Evolutionary conservation across 30 jellyfish, hydroid and myxozoan species (phyloP).

Genomic region (Pelagia noctiluca): DNA sequence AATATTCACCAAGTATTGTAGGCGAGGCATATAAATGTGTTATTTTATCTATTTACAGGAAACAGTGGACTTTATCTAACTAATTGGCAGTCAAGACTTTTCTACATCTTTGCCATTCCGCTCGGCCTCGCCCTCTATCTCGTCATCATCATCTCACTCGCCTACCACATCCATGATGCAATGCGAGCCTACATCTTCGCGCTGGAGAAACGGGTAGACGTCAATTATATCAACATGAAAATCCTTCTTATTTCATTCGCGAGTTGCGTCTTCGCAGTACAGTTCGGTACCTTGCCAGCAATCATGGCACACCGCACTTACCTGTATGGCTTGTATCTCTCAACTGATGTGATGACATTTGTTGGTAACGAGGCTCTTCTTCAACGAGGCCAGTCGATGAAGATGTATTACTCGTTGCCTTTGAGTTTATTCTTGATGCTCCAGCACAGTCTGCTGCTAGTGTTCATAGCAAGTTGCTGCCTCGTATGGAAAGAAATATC

Average conservation of each 20-base stretch:
- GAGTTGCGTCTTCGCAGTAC: slow-evolving; percentile 27
- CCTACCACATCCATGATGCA: slow-evolving; percentile 57
- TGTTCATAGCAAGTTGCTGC: slow-evolving; percentile 16
- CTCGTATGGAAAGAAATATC: slow-evolving; percentile 52
- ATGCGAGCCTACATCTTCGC: slow-evolving; percentile 14
- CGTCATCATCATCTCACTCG: slow-evolving; percentile 32
- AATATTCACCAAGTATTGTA: background rate
- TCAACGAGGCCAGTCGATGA: slow-evolving; percentile 10
- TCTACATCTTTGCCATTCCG: slow-evolving; percentile 60
- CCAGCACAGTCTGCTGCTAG: slow-evolving; percentile 49
- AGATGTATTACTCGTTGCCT: slow-evolving; percentile 30
- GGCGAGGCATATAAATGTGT: background rate
- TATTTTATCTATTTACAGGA: slow-evolving; percentile 35
- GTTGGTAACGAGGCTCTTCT: slow-evolving; percentile 50
- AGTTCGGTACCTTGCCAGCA: slow-evolving; percentile 36
- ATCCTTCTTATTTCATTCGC: slow-evolving; percentile 33
- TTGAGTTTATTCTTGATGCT: slow-evolving; percentile 40
- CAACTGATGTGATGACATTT: slow-evolving; percentile 54
- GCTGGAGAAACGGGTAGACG: slow-evolving; percentile 14
- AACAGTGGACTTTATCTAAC: slow-evolving; percentile 60
- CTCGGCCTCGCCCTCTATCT: slow-evolving; percentile 62
- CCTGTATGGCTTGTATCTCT: slow-evolving; percentile 51
- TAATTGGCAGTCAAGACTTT: slow-evolving; percentile 35
- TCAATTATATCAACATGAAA: slow-evolving; percentile 16
- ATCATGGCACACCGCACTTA: background rate